Evolutionary conservation across 2,888 invertebrate species (phyloP).

Genomic region (Xanthia togata): DNA sequence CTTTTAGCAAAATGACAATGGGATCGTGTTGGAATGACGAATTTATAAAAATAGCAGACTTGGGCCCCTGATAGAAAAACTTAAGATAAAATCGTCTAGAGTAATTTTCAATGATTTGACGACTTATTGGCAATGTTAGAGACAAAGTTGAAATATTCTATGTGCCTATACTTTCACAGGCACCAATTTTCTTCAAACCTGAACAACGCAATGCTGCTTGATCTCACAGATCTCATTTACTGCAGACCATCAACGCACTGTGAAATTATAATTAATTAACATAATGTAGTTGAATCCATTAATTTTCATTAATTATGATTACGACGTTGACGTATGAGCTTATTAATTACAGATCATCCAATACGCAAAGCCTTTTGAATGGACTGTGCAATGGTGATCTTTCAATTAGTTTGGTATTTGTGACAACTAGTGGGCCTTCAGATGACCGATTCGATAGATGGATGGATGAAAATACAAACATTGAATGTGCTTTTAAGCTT

Average conservation of each 20-base stretch:
- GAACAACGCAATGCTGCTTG: background rate
- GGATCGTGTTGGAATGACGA: too few species aligned
- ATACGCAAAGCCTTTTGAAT: background rate
- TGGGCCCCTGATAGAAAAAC: too few species aligned
- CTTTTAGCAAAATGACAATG: too few species aligned
- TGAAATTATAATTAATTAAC: conserved; percentile 21
- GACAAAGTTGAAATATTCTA: background rate
- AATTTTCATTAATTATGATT: conserved; percentile 32
- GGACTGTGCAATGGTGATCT: conserved; percentile 18
- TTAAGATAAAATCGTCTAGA: too few species aligned
- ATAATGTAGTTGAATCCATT: conserved; percentile 26
- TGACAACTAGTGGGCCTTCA: background rate
- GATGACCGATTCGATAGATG: conserved; percentile 19
- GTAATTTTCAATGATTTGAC: background rate
- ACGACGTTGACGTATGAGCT: conserved; percentile 44
- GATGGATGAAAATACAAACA: background rate
- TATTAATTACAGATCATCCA: conserved; percentile 16
- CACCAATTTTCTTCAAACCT: background rate
- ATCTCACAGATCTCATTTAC: background rate
- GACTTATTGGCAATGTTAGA: background rate
- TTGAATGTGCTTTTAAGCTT: conserved; percentile 15
- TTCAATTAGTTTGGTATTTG: conserved; percentile 21
- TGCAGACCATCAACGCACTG: conserved; percentile 1
- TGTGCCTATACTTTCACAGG: background rate
- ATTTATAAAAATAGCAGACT: too few species aligned